These are phyloP conservation scores for Macrotrachela quadricornifera DNA, from an alignment of 1,140 invertebrate species.

Conservation along the genomic window DNA sequence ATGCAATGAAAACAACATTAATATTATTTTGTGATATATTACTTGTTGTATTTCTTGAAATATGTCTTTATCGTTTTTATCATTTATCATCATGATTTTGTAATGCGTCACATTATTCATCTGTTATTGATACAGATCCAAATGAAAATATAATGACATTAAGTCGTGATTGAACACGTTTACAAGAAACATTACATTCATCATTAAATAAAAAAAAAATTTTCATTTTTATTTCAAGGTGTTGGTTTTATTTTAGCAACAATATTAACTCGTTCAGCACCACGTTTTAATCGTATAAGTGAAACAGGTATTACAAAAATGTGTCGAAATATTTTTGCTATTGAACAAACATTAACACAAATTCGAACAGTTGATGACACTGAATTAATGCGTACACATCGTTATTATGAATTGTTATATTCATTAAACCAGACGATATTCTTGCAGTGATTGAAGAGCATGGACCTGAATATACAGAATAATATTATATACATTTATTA, in stretches of 20 bases:
- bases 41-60: slow-evolving; percentile 1
- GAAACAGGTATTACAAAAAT: slow-evolving; percentile 4
- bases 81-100: slow-evolving; percentile 2
- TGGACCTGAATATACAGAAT: not conserved
- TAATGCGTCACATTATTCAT: not conserved
- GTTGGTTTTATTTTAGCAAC: slow-evolving; percentile 4
- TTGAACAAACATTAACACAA: slow-evolving; percentile 5
- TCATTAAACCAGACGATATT: slow-evolving; percentile 6
- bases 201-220: not conserved
- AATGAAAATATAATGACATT: slow-evolving; percentile 1
- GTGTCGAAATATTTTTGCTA: slow-evolving; percentile 7
- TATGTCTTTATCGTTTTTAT: slow-evolving; percentile 5
- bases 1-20: too few relatives aligned
- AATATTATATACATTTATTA: slow-evolving; percentile 1
- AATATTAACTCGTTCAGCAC: slow-evolving; percentile 2
- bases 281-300: slow-evolving; percentile 4
- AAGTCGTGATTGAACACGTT: not conserved
- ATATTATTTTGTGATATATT: not conserved
- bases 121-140: slow-evolving; percentile 3
- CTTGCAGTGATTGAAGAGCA: not conserved
- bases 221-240: slow-evolving; percentile 4
- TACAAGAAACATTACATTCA: not conserved
- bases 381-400: slow-evolving; percentile 4
- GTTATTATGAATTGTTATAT: slow-evolving; percentile 6
- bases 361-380: not conserved